Percentiles rank a stretch among this genome's conserved stretches.
Evolutionary conservation across 1,140 invertebrate genomes (phyloP).

Genomic region (Globodera ellingtonae): DNA sequence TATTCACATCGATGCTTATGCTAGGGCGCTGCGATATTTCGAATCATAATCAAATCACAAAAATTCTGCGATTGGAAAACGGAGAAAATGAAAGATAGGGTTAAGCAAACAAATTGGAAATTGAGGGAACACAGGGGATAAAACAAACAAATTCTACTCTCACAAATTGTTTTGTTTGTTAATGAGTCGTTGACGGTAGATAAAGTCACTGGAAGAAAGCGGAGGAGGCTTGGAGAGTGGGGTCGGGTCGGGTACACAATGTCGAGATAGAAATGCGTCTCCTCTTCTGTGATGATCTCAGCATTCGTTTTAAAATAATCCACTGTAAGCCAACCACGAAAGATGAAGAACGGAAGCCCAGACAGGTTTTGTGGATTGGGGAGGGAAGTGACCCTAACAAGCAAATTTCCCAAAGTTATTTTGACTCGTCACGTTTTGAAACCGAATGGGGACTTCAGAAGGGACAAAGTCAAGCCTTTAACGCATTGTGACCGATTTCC

Average conservation of each 20-base stretch:
- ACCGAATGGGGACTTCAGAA: neutral
- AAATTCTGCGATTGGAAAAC: neutral
- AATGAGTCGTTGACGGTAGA: neutral
- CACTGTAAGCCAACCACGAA: no score
- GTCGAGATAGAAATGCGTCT: neutral
- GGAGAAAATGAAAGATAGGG: neutral
- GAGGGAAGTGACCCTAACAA: neutral
- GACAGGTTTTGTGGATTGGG: neutral
- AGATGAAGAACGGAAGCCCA: neutral
- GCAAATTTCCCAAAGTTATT: neutral
- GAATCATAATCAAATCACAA: neutral
- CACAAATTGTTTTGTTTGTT: neutral
- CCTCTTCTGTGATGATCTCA: neutral
- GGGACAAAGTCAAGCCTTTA: neutral
- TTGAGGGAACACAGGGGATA: neutral
- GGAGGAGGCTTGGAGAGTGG: neutral
- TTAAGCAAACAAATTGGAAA: neutral
- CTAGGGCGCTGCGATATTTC: conserved; percentile 11
- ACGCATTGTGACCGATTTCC: neutral
- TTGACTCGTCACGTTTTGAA: neutral
- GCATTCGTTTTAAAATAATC: neutral
- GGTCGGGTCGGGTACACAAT: no score
- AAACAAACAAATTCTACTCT: neutral
- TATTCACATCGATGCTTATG: conserved; percentile 30
- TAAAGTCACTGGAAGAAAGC: neutral